Evolutionary conservation across 2,797 vertebrate species (phyloP).

Genomic region (Gallinago nigripennis): DNA sequence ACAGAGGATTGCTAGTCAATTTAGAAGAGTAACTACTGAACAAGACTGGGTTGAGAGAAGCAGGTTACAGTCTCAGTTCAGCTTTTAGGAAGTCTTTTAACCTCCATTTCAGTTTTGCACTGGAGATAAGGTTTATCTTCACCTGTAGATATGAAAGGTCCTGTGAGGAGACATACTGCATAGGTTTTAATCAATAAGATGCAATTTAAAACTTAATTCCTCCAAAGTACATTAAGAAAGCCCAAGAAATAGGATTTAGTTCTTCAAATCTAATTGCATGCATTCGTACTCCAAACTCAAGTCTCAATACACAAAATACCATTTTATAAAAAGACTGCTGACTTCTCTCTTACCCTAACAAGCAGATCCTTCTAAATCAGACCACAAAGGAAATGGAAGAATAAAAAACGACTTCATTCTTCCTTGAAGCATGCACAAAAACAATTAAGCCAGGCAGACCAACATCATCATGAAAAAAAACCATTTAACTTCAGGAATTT

Average conservation of each 20-base stretch:
- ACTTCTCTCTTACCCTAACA: not conserved
- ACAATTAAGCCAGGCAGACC: not conserved
- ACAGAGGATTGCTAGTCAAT: not conserved
- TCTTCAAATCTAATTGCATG: not conserved
- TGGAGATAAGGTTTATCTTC: not conserved
- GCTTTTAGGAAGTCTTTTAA: not conserved
- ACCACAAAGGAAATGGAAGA: not conserved
- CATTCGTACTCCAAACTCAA: not conserved
- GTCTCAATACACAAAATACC: too few species aligned
- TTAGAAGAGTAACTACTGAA: not conserved
- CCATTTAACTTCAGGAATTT: not conserved
- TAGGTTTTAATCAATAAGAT: not conserved
- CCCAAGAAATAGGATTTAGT: not conserved
- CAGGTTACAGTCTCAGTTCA: not conserved
- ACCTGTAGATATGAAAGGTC: not conserved
- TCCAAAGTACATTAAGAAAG: constrained; percentile 6
- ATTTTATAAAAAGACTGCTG: not conserved
- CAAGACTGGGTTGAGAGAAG: not conserved
- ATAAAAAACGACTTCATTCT: not conserved
- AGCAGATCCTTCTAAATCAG: not conserved
- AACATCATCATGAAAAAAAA: not conserved
- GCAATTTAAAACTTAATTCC: constrained; percentile 18
- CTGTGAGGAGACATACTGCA: not conserved
- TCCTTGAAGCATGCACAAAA: not conserved
- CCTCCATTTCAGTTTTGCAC: not conserved